A percentile compares a stretch with the other conserved stretches of the same genome.
Evolutionary conservation across 2,888 invertebrate species (phyloP).

Genomic region (Chloromyia formosa): DNA sequence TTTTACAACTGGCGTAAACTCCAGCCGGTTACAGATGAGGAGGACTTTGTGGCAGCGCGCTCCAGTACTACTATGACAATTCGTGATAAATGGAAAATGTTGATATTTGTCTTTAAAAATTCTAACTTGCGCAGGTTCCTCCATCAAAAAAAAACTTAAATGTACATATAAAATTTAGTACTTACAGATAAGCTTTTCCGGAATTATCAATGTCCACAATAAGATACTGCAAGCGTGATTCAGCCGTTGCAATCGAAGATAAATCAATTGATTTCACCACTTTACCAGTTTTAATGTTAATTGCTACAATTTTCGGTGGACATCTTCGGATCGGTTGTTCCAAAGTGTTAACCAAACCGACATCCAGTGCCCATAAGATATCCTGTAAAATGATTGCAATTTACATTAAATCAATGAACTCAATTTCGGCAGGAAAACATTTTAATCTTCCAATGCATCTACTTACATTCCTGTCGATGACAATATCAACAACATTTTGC

Average conservation of each 20-base stretch:
- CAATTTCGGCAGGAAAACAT: neutral
- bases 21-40: no score
- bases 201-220: conserved; percentile 68
- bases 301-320: conserved; percentile 70
- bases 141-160: no score
- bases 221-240: conserved; percentile 69
- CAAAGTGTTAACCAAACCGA: conserved; percentile 69
- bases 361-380: conserved; percentile 70
- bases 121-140: no score
- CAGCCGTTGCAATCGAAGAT: conserved; percentile 64
- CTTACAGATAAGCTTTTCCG: conserved; percentile 65
- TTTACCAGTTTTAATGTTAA: conserved; percentile 68
- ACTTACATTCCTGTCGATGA: conserved; percentile 68
- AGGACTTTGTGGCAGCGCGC: no score
- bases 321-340: conserved; percentile 69
- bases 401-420: conserved; percentile 14
- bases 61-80: no score
- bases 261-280: conserved; percentile 70
- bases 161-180: no score
- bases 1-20: no score
- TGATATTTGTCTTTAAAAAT: no score
- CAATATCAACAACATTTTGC: conserved; percentile 75
- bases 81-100: no score
- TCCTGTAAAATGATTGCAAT: conserved; percentile 57
- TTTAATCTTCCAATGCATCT: no score